Percentiles rank a stretch among this genome's conserved stretches.
phyloP scores from a whole-genome alignment of 2,113 vertebrate genomes.

The Apodemus speciosus region DNA sequence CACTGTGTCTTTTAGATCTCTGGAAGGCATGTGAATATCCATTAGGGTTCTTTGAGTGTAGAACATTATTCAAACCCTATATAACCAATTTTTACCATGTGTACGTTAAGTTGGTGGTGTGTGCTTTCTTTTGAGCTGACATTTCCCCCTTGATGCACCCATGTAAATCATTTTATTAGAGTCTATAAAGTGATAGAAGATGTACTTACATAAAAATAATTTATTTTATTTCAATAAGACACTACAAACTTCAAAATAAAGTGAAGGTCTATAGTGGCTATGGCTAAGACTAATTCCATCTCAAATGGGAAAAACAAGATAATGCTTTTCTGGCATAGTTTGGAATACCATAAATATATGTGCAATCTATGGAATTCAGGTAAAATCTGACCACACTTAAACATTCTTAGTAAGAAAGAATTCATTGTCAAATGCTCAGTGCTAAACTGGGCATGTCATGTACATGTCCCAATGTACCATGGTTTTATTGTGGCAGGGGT shows the following conservation, averaged over 20 bases:
- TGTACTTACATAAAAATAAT: neutral
- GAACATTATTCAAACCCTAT: neutral
- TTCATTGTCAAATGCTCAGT: neutral
- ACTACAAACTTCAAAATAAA: neutral
- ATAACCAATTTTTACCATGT: conserved; percentile 1
- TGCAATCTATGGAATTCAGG: conserved; percentile 5
- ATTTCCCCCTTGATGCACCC: conserved; percentile 7
- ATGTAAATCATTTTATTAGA: conserved; percentile 39
- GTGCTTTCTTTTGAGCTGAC: neutral
- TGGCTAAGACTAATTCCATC: neutral
- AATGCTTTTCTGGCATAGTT: neutral
- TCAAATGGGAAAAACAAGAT: neutral
- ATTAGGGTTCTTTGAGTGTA: neutral
- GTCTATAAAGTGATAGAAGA: neutral
- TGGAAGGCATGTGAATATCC: conserved; percentile 2
- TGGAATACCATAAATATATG: neutral
- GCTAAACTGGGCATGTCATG: neutral
- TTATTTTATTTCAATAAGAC: neutral
- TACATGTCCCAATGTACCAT: neutral
- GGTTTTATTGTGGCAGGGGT: neutral
- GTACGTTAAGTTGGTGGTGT: conserved; percentile 41
- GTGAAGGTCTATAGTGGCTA: neutral
- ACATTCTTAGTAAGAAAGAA: neutral
- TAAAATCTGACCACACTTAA: neutral
- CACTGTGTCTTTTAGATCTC: neutral